Percentiles rank a stretch among this genome's conserved stretches.
These are phyloP conservation scores for Limosa lapponica DNA, from an alignment of 2,797 vertebrate species.

Conservation along the genomic window DNA sequence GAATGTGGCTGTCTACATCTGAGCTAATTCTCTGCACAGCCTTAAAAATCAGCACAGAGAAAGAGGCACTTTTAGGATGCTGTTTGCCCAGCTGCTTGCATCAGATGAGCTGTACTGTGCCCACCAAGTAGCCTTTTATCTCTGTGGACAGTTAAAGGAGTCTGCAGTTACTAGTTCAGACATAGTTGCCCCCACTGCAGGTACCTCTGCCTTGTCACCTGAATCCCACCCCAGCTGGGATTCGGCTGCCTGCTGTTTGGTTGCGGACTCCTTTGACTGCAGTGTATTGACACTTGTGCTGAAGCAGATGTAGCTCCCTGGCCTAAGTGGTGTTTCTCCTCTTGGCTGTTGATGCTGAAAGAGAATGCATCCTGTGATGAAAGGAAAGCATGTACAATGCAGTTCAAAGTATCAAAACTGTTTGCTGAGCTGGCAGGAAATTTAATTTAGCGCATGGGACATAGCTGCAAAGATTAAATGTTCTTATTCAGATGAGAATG, in stretches of 20 bases:
- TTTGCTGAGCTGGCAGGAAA: constrained; percentile 63
- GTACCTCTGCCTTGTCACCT: neutral
- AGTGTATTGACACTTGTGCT: neutral
- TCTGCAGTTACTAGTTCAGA: neutral
- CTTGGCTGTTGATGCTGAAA: constrained; percentile 14
- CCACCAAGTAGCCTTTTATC: neutral
- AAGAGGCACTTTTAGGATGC: neutral
- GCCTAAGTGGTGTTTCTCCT: neutral
- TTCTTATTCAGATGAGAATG: constrained; percentile 38
- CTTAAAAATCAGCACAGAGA: neutral
- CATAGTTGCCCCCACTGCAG: neutral
- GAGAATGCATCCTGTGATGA: constrained; percentile 49
- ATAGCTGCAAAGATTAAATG: constrained; percentile 49
- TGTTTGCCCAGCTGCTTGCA: neutral
- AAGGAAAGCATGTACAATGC: constrained; percentile 56
- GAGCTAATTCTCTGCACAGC: neutral
- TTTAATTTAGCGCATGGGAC: constrained; percentile 46
- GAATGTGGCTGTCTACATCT: neutral
- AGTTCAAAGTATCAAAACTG: constrained; percentile 62
- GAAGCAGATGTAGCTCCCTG: neutral
- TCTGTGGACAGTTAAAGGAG: neutral
- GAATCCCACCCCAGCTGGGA: neutral
- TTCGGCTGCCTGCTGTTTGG: neutral
- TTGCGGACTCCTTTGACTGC: neutral
- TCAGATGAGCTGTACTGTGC: neutral